A percentile compares a stretch with the other conserved stretches of the same genome.
phyloP scores from a whole-genome alignment of 2,888 invertebrate species.

The Lasioglossum lativentre region DNA sequence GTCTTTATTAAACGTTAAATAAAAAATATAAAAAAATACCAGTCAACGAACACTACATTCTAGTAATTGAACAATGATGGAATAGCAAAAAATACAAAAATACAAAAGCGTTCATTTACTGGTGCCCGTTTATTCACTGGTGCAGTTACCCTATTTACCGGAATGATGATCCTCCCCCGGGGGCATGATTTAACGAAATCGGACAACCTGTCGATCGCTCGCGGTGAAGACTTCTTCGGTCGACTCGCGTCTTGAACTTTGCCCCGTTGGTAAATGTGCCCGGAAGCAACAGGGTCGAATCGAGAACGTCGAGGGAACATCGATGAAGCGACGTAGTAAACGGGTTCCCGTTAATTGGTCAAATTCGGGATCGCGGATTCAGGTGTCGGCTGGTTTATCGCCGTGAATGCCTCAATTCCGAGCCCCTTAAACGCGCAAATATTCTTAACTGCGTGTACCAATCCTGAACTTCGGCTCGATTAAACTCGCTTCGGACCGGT shows the following conservation, averaged over 20 bases:
- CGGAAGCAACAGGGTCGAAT: conserved; percentile 3
- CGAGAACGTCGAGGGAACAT: not conserved
- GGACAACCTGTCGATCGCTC: not conserved
- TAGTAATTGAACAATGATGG: too few species aligned
- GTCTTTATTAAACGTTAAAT: too few species aligned
- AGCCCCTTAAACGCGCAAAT: not conserved
- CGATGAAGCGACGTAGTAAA: not conserved
- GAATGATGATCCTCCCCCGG: not conserved
- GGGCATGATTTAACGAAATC: not conserved
- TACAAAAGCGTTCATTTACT: too few species aligned
- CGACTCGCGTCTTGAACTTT: not conserved
- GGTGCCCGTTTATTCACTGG: too few species aligned
- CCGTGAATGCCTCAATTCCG: not conserved
- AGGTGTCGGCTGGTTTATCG: not conserved
- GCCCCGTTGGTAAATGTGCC: not conserved
- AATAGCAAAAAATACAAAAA: too few species aligned
- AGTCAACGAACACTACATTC: too few species aligned
- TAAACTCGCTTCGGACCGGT: not conserved
- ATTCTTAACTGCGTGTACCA: conserved; percentile 1
- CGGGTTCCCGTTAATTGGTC: conserved; percentile 4
- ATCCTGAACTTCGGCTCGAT: not conserved
- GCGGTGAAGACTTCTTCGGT: not conserved
- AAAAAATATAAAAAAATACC: too few species aligned
- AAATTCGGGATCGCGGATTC: not conserved
- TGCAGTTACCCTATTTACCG: too few species aligned